These are phyloP conservation scores for Macrotus californicus DNA, from an alignment of 2,113 vertebrate species.

Conservation along the genomic window DNA sequence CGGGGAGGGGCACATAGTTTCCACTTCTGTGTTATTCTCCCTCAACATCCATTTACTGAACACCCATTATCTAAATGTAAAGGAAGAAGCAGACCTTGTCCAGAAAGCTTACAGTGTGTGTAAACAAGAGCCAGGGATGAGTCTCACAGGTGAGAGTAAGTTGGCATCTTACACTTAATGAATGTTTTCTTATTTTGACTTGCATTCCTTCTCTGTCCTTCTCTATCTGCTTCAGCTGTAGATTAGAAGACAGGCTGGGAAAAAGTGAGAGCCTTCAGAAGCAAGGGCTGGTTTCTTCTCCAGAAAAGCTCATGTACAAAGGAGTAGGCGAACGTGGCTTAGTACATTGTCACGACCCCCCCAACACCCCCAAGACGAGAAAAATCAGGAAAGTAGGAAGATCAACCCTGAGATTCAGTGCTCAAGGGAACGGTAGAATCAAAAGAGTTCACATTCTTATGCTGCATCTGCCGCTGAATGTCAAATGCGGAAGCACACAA, in stretches of 20 bases:
- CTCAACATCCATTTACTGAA: not conserved
- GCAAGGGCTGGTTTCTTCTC: not conserved
- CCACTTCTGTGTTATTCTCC: not conserved
- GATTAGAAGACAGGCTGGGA: slow-evolving; percentile 2
- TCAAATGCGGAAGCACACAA: not conserved
- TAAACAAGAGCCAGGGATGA: not conserved
- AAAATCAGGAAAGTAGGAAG: not conserved
- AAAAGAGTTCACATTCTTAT: not conserved
- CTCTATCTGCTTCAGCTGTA: not conserved
- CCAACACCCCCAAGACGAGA: not conserved
- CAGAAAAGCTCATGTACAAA: not conserved
- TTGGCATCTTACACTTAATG: not conserved
- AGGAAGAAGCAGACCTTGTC: not conserved
- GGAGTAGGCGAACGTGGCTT: not conserved
- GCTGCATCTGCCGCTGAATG: not conserved
- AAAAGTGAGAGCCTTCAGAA: not conserved
- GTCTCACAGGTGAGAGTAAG: not conserved
- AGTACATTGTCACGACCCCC: not conserved
- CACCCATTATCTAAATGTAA: not conserved
- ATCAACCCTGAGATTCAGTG: not conserved
- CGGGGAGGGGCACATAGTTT: not conserved
- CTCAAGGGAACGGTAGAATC: not conserved
- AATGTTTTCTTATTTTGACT: not conserved
- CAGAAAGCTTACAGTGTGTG: not conserved
- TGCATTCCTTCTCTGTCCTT: not conserved